Evolutionary conservation across 2,113 vertebrate species (phyloP), one percentile per base, ranked within the genome.

Genomic region (Corynorhinus townsendii): DNA sequence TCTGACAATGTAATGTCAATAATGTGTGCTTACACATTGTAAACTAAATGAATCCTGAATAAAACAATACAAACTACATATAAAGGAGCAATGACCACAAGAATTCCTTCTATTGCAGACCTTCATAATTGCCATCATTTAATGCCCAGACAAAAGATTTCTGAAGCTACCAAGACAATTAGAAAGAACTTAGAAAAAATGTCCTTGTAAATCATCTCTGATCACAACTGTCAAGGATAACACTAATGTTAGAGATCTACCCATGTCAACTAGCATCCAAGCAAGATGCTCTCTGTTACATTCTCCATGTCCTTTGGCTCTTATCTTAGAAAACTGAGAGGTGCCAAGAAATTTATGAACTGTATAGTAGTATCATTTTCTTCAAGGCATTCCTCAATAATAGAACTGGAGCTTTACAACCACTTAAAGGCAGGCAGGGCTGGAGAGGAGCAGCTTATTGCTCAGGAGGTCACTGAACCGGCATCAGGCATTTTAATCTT

Each of bases 171-270:
- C 80, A 84, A 75, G 73, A 82, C 69, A 94, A 94, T 92, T 84
- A 69, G 69, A 96, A 86, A 86, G 68, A 86, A 92, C 43, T 54
- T 95, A 30, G 64, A 66, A 92, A 89, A 89, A 77, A 49, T 43
- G 87, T 86, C 43, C 56, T 81, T 88, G 86, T 19, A 84, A 91
- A 87, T 84, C 24, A 83, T 92, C 69, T 52, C 79, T 68, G 47
- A 80, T 85, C 72, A 81, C 62, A 84, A 6, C 33, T 68, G 43
- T 22, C 43, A 66, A 64, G 52, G 11, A 93, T 33, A 95, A 87
- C 59, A 75, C 2, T 86, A n/a, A 73, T 80, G 43, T 89, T 89
- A 54, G 59, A 91, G 30, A 47, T 76, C 43, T 91, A 71, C 66
- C 38, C n/a, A 26, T 93, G 45, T 66, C 59, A 80, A 7, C 2